Conservation (phyloP, 64 coral and sea anemone species). For the Cladopsammia gracilis region DNA sequence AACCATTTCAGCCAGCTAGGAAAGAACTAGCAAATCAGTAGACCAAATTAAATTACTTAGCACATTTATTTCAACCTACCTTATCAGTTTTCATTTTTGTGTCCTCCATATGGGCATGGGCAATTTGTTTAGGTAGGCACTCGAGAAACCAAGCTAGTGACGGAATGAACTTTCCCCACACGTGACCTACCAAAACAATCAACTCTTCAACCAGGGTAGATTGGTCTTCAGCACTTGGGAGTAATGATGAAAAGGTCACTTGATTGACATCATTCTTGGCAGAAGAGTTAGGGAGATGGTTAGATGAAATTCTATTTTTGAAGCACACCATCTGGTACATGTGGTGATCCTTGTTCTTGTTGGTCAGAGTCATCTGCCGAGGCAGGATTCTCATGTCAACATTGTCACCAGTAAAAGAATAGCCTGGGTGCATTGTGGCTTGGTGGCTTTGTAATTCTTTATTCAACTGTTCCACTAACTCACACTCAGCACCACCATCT, state of each 20-base stretch:
- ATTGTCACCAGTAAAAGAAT: constrained; percentile 76
- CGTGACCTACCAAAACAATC: constrained; percentile 26
- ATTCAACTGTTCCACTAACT: background rate
- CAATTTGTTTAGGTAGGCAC: constrained; percentile 14
- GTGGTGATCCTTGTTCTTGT: constrained; percentile 67
- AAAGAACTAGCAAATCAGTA: too few species aligned
- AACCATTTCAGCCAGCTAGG: too few species aligned
- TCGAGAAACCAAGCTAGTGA: constrained; percentile 2
- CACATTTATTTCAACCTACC: too few species aligned
- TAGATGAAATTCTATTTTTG: constrained; percentile 54
- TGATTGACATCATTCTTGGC: background rate
- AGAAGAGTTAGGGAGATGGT: background rate
- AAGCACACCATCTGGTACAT: constrained; percentile 66
- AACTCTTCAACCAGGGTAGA: constrained; percentile 6
- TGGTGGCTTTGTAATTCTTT: constrained; percentile 16
- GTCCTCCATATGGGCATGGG: constrained; percentile 50
- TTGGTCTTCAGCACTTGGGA: constrained; percentile 59
- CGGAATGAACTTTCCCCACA: constrained; percentile 53
- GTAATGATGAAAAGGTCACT: constrained; percentile 38
- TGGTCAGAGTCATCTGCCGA: constrained; percentile 52
- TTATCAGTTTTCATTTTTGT: constrained; percentile 55
- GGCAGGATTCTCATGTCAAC: constrained; percentile 51
- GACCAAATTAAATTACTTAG: too few species aligned
- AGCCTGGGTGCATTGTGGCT: constrained; percentile 55
- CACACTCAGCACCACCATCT: background rate